Evolutionary conservation across 2,888 invertebrate genomes (phyloP), one percentile per base, ranked within the genome.

Genomic region (Lordiphosa andalusiaca): DNA sequence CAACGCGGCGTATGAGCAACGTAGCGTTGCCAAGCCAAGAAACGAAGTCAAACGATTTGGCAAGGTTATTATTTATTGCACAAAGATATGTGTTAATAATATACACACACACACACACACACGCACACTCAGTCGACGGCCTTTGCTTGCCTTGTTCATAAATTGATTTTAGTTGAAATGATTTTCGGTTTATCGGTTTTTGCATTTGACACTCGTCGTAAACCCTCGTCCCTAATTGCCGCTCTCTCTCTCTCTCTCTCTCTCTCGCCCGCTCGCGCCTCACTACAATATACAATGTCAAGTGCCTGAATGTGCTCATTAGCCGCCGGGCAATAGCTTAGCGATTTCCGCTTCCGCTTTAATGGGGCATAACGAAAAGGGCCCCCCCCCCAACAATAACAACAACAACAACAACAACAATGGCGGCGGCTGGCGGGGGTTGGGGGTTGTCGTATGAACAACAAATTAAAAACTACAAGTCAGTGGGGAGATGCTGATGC

Each of bases 1-100:
- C 41, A 50, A 49, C 42, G 49, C 33, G 55, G 42, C 55, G 55
- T 55, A 55, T 55, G 50, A 50, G 65, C 60, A 53, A 58, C 55
- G 38, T 49, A 12, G 56, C 58, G 78, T 63, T 73, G 71, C 59
- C 69, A 69, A 53, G 58, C 69, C 51, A 51, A 53, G 70, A 65
- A 73, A 73, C 73, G 62, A 61, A 76, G 64, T 69, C 76, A 69
- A 76, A 61, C 63, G 73, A 68, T 77, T 81, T 73, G 71, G 69
- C 76, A 81, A 76, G 75, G 75, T 77, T 76, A 73, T 81, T 81
- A 77, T 76, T 69, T 76, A 77, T 76, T 76, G 77, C 76, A 73
- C 71, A 76, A 71, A 81, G 51, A 61, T 68, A 69, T 81, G 73
- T 80, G 76, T 65, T 72, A 76, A 80, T 71, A 68, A 67, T 13